Evolutionary conservation across 2,888 invertebrate genomes (phyloP).

Genomic region (Drosophila buzzatii): DNA sequence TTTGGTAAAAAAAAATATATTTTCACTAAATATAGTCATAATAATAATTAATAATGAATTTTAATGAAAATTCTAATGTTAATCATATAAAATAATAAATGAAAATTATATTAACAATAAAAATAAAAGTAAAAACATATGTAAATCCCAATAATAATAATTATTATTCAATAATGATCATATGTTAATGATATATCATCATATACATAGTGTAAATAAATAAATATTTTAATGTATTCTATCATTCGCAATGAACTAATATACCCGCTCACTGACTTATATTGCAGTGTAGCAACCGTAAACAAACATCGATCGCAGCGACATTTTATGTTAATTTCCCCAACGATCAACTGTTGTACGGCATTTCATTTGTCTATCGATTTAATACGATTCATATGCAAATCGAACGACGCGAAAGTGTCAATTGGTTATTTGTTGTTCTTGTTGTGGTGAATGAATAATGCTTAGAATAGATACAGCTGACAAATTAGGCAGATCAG

Average conservation of each 20-base stretch:
- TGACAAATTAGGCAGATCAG: slow-evolving; percentile 15
- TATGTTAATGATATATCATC: too few species aligned
- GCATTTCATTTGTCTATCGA: slow-evolving; percentile 38
- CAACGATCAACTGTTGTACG: slow-evolving; percentile 31
- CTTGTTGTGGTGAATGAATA: slow-evolving; percentile 29
- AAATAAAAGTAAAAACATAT: neutral
- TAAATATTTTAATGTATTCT: neutral
- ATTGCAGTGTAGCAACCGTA: slow-evolving; percentile 13
- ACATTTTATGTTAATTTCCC: slow-evolving; percentile 40
- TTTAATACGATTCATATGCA: slow-evolving; percentile 62
- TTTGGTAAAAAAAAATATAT: neutral
- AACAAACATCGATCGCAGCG: slow-evolving; percentile 22
- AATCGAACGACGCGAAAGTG: slow-evolving; percentile 68
- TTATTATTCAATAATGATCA: neutral
- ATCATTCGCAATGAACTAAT: neutral
- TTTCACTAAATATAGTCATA: neutral
- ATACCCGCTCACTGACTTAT: neutral
- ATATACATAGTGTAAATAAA: neutral
- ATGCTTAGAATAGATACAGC: slow-evolving; percentile 5
- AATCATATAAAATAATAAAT: neutral
- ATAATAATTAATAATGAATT: neutral
- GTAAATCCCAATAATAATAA: too few species aligned
- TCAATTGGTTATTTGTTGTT: slow-evolving; percentile 53
- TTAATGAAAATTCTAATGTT: neutral
- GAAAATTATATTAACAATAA: neutral